Evolutionary conservation across 2,888 invertebrate genomes (phyloP), one percentile per base, ranked within the genome.

Genomic region (Rhamphomyia laevipes): DNA sequence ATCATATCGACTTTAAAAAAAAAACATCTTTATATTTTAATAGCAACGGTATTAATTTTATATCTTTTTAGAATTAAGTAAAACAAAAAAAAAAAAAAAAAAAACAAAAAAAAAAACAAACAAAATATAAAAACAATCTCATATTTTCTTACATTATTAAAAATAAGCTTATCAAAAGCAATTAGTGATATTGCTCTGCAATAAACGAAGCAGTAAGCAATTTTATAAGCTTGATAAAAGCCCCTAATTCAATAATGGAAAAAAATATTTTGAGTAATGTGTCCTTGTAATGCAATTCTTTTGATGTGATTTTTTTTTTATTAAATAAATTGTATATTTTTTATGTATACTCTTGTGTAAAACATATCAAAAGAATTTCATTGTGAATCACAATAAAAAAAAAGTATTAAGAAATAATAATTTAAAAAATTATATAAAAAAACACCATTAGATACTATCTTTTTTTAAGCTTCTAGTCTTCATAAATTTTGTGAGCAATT

Each of bases 111-210:
- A 42, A 42, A 5, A 21, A 42, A 38, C 16, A 38, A 37, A n/a
- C n/a, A 37, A 37, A 17, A 37, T 7, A 37, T 18, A 40, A 18
- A n/a, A 23, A 23, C 21, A 42, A 23, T 42, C 42, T 42, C 42
- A 42, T 42, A 42, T 42, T 42, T 42, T 42, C 42, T 42, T 42
- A 42, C 21, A 23, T 15, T 42, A 23, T 21, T 21, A 42, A 27
- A 21, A 42, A n/a, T 42, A 42, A 42, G 42, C 42, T 42, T 42
- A 27, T 42, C 27, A 27, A 42, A 42, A 42, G 17, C 21, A 41
- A 21, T 21, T 13, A 42, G 27, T 42, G n/a, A 27, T 42, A 27
- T 42, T 42, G 42, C 27, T 21, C 42, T 42, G 42, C 42, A 23
- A 5, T 35, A n/a, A n/a, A 16, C 38, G 15, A 38, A 16, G 17